phyloP scores from a whole-genome alignment of 30 jellyfish, hydroid and myxozoan species.

The Aurelia aurita region DNA sequence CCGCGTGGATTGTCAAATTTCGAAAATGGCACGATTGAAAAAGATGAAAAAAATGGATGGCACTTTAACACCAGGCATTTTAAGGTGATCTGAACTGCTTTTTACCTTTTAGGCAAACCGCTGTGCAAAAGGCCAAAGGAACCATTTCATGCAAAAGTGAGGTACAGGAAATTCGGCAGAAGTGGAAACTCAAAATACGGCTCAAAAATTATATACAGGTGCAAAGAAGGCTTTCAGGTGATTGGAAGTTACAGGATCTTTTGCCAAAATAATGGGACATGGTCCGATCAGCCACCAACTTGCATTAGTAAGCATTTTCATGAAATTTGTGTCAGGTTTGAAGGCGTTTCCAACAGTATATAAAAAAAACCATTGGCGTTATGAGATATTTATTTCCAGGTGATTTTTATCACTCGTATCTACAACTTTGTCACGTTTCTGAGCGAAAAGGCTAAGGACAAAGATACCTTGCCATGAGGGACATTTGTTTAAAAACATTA shows the following conservation, averaged over 20 bases:
- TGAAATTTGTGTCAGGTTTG: too few species aligned
- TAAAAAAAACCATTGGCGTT: too few species aligned
- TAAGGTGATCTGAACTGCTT: background rate
- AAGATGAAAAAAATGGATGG: constrained; percentile 30
- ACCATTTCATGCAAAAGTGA: constrained; percentile 17
- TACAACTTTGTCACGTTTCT: too few species aligned
- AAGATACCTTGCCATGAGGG: too few species aligned
- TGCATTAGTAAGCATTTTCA: too few species aligned
- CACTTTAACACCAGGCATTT: too few species aligned
- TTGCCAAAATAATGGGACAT: constrained; percentile 30
- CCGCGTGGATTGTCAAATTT: constrained; percentile 25
- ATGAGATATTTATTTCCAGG: too few species aligned
- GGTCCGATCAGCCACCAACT: constrained; percentile 26
- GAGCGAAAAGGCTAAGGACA: too few species aligned
- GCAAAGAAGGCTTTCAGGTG: constrained; percentile 35
- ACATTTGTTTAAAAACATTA: too few species aligned
- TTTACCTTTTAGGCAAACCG: constrained; percentile 1
- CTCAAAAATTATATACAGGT: constrained; percentile 17
- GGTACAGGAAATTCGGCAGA: constrained; percentile 14
- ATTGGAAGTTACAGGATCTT: constrained; percentile 8
- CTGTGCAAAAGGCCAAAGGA: constrained; percentile 19
- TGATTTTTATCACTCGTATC: too few species aligned
- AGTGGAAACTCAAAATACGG: constrained; percentile 19
- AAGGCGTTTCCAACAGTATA: too few species aligned
- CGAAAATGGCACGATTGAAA: constrained; percentile 18